Evolutionary conservation across 2,888 invertebrate species (phyloP).

Genomic region (Drosophila stalkeri): DNA sequence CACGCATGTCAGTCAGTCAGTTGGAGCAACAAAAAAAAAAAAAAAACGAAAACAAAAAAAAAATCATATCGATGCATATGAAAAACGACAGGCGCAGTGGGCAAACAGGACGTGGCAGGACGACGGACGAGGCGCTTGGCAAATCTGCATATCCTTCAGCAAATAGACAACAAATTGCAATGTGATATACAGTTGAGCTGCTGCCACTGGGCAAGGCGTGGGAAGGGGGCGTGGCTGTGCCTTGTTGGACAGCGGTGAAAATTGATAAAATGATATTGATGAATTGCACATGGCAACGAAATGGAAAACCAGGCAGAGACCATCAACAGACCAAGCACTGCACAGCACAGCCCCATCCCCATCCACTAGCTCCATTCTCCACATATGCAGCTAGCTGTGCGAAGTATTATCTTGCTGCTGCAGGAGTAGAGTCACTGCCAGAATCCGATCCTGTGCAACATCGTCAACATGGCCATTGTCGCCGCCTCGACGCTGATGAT

Average conservation of each 20-base stretch:
- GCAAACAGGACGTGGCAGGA: background rate
- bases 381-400: slow-evolving; percentile 22
- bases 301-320: slow-evolving; percentile 42
- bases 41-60: slow-evolving; percentile 30
- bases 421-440: slow-evolving; percentile 26
- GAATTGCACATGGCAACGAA: slow-evolving; percentile 79
- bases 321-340: background rate
- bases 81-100: slow-evolving; percentile 53
- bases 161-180: slow-evolving; percentile 81
- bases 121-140: slow-evolving; percentile 37
- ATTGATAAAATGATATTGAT: slow-evolving; percentile 84
- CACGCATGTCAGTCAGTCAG: slow-evolving; percentile 42
- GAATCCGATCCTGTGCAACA: slow-evolving; percentile 55
- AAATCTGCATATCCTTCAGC: slow-evolving; percentile 80
- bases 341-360: too few species aligned
- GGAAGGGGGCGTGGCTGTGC: slow-evolving; percentile 1
- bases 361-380: background rate
- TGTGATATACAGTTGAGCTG: slow-evolving; percentile 76
- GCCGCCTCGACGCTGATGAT: slow-evolving; percentile 68
- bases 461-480: slow-evolving; percentile 63
- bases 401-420: slow-evolving; percentile 27
- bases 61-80: slow-evolving; percentile 65
- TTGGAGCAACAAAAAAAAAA: slow-evolving; percentile 8
- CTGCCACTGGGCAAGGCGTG: slow-evolving; percentile 20
- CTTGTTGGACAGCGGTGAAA: slow-evolving; percentile 80